Evolutionary conservation across 2,888 invertebrate genomes (phyloP), one percentile per base, ranked within the genome.

Genomic region (Panorpa germanica): DNA sequence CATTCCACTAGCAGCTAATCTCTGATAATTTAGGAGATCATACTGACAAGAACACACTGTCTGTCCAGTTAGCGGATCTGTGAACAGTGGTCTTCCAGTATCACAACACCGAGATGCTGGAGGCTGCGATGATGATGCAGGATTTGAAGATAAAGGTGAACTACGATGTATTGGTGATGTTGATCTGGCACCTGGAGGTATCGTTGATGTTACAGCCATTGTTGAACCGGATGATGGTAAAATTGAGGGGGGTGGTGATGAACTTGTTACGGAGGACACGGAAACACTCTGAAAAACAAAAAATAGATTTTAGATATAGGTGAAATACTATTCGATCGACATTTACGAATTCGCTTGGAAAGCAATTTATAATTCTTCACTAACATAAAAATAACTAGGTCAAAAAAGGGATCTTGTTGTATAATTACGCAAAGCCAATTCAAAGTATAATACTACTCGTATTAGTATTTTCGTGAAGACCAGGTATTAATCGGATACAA

Each of bases 1-100:
- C 26, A 54, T 63, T 18, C 56, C 57, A 6, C 62, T 60, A 28
- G 68, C 51, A 20, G 66, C 76, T 37, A 83, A 63, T 48, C 82
- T 65, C 58, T 81, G 83, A 45, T 70, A 70, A 45, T 57, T 63
- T 45, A 86, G 68, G 44, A 86, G 69, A 59, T 83, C 83, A 59
- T 83, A 83, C 55, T 85, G 85, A 57, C 85, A 85, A 45, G 83
- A 83, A 60, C 85, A 85, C 38, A 85, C 74, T 33, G 77, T 81
- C 56, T 83, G 82, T 32, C 85, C 83, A 41, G 82, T 81, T 42
- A 83, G 65, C 25, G 85, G 85, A 57, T 85, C 85, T 49, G 82
- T 82, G 61, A 82, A 83, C 51, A 88, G 71, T 39, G 86, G 77
- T 46, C 88, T 69, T 40, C 88, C 88, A 40, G 86, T 83, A 62